Evolutionary conservation across 2,888 invertebrate species (phyloP).

Genomic region (Tiliacea aurago): DNA sequence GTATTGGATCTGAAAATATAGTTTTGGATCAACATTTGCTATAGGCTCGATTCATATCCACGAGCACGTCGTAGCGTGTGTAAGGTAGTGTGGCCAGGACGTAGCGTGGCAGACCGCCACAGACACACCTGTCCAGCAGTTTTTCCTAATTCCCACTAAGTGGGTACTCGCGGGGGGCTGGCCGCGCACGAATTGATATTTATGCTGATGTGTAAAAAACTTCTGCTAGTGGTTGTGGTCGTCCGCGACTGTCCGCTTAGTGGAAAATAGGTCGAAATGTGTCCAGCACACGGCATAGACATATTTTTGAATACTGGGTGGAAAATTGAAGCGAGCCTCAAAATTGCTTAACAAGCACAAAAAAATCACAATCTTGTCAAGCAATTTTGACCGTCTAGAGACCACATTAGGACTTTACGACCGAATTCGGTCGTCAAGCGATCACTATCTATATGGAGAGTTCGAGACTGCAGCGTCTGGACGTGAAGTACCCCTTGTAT

Average conservation of each 20-base stretch:
- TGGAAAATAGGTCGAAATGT: not conserved
- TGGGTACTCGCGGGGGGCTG: not conserved
- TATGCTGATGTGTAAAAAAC: not conserved
- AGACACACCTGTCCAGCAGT: not conserved
- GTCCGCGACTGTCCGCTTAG: not conserved
- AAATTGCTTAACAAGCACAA: too few relatives aligned
- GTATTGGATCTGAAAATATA: conserved; percentile 92
- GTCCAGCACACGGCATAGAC: not conserved
- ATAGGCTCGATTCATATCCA: not conserved
- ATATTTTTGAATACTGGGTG: not conserved
- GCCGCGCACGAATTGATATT: not conserved
- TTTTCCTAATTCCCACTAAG: not conserved
- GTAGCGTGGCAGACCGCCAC: not conserved
- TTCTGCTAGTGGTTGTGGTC: not conserved
- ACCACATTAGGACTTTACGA: too few relatives aligned
- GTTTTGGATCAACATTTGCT: conserved; percentile 16
- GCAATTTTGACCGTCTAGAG: too few relatives aligned
- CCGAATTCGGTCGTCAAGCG: too few relatives aligned
- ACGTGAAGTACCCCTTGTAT: too few relatives aligned
- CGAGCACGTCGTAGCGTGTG: not conserved
- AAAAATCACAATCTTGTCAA: too few relatives aligned
- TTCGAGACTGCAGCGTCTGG: too few relatives aligned
- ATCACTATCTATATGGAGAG: too few relatives aligned
- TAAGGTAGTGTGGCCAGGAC: not conserved
- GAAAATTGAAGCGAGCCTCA: too few relatives aligned